phyloP scores from a whole-genome alignment of 2,113 vertebrate species.

The Prolemur simus region DNA sequence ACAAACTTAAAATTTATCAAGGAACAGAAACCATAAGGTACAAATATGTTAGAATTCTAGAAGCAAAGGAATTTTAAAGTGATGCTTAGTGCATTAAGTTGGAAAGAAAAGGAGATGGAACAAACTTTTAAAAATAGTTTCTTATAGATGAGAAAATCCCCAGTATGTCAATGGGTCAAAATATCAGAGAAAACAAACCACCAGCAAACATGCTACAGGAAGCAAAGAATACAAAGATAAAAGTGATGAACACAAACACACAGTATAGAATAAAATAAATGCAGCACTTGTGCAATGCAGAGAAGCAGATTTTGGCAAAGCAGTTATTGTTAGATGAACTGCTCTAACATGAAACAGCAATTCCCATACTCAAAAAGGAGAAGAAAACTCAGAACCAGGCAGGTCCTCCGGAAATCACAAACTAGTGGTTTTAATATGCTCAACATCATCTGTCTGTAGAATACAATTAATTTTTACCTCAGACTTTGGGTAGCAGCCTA shows the following conservation, averaged over 20 bases:
- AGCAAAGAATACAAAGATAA: conserved; percentile 76
- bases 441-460: background rate
- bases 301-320: conserved; percentile 74
- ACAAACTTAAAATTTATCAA: conserved; percentile 67
- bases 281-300: conserved; percentile 51
- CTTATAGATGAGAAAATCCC: conserved; percentile 77
- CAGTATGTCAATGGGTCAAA: conserved; percentile 71
- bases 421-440: background rate
- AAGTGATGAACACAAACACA: conserved; percentile 66
- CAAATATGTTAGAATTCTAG: conserved; percentile 73
- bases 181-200: conserved; percentile 81
- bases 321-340: conserved; percentile 69
- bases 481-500: background rate
- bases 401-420: conserved; percentile 42
- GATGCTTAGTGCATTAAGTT: conserved; percentile 77
- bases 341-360: conserved; percentile 38
- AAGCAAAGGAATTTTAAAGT: conserved; percentile 74
- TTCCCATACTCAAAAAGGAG: conserved; percentile 72
- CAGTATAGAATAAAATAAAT: conserved; percentile 65
- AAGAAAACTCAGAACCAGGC: conserved; percentile 75
- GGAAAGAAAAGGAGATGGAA: conserved; percentile 77
- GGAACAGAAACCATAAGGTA: conserved; percentile 54
- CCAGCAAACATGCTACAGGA: conserved; percentile 85
- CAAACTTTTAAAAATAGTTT: conserved; percentile 74
- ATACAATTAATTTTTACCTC: background rate